Evolutionary conservation across 2,888 invertebrate genomes (phyloP).

Genomic region (Nasonia oneida): DNA sequence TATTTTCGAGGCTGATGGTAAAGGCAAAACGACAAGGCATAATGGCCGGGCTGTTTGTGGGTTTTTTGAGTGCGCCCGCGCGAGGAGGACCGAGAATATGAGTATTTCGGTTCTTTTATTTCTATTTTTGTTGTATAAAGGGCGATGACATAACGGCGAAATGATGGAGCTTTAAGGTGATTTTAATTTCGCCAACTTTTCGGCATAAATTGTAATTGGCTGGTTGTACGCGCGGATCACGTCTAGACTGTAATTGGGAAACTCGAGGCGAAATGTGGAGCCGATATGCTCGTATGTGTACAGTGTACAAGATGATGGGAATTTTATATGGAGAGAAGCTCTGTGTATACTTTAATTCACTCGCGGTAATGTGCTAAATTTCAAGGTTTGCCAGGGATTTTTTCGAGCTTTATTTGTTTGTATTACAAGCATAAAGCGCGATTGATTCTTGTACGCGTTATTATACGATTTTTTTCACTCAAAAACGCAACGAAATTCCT

Average conservation of each 20-base stretch:
- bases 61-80: not conserved
- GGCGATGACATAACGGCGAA: not conserved
- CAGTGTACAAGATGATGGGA: not conserved
- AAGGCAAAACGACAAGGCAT: not conserved
- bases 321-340: not conserved
- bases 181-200: slow-evolving; percentile 1
- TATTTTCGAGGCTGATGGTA: not conserved
- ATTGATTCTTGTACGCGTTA: not conserved
- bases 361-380: not conserved
- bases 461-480: too few species aligned
- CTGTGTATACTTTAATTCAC: not conserved
- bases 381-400: not conserved
- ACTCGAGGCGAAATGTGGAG: not conserved
- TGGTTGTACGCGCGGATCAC: not conserved
- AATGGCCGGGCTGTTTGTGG: not conserved
- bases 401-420: not conserved
- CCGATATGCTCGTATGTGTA: not conserved
- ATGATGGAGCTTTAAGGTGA: not conserved
- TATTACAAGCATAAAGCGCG: not conserved
- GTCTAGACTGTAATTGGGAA: not conserved
- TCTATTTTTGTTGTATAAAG: not conserved
- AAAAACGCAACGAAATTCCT: too few species aligned
- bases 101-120: too few species aligned
- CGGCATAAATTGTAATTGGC: not conserved
- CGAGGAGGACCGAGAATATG: not conserved